Percentiles rank a stretch among this genome's conserved stretches.
These are phyloP conservation scores for Caenorhabditis panamensis DNA, from an alignment of 2,888 invertebrate genomes.

Conservation along the genomic window DNA sequence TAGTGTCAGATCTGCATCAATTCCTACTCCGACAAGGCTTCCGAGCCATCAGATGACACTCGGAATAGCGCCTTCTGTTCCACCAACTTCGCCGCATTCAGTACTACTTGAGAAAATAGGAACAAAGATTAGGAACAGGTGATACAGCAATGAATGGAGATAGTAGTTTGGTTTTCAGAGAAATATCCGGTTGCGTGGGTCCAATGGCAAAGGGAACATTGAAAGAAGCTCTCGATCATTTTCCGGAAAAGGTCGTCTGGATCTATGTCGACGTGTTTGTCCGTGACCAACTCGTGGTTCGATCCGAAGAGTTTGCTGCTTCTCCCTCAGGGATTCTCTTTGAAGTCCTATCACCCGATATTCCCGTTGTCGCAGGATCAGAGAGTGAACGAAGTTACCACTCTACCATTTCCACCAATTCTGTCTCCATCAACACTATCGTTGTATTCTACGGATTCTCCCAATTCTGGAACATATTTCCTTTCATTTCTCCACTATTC, in stretches of 20 bases:
- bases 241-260: slow-evolving; percentile 69
- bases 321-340: slow-evolving; percentile 47
- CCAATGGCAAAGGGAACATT: slow-evolving; percentile 67
- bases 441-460: slow-evolving; percentile 75
- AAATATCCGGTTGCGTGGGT: slow-evolving; percentile 69
- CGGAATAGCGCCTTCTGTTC: neutral
- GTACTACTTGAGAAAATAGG: slow-evolving; percentile 49
- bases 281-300: slow-evolving; percentile 65
- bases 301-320: slow-evolving; percentile 57
- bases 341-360: slow-evolving; percentile 44
- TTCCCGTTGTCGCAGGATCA: slow-evolving; percentile 4
- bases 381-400: slow-evolving; percentile 57
- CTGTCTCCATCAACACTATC: slow-evolving; percentile 45
- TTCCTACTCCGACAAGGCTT: slow-evolving; percentile 31
- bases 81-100: slow-evolving; percentile 51
- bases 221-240: slow-evolving; percentile 59
- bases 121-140: slow-evolving; percentile 35
- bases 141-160: neutral
- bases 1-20: slow-evolving; percentile 35
- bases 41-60: slow-evolving; percentile 16
- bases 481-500: slow-evolving; percentile 71
- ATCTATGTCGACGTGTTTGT: slow-evolving; percentile 74
- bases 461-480: slow-evolving; percentile 69
- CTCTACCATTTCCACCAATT: slow-evolving; percentile 40
- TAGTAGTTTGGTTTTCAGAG: slow-evolving; percentile 42